Conservation (phyloP, 2,888 invertebrate genomes). For the Dasysyrphus tricinctus region DNA sequence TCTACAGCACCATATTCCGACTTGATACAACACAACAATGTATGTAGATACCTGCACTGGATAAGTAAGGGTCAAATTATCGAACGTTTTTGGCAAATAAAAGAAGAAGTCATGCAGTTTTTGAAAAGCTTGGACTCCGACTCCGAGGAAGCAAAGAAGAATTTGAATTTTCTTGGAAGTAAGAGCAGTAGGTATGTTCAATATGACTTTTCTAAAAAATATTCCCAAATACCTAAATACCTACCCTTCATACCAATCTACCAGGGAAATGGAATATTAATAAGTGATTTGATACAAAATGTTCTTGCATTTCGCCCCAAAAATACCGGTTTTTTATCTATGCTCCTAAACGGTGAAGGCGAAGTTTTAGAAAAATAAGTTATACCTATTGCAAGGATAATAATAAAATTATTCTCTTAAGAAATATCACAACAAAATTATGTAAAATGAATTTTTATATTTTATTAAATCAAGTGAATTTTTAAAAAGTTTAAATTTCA, state of each 20-base stretch:
- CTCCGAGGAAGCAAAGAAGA: slow-evolving; percentile 27
- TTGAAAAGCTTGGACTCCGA: slow-evolving; percentile 32
- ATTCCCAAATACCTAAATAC: slow-evolving; percentile 18
- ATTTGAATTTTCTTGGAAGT: slow-evolving; percentile 6
- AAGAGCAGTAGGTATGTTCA: slow-evolving; percentile 13
- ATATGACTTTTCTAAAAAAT: slow-evolving; percentile 20
- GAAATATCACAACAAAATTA: too few relatives aligned
- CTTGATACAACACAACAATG: too few relatives aligned
- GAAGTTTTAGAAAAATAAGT: too few relatives aligned
- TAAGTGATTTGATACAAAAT: slow-evolving; percentile 23
- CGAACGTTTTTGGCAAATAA: background rate
- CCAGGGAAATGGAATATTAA: slow-evolving; percentile 32
- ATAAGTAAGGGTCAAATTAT: too few relatives aligned
- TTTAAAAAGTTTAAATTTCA: too few relatives aligned
- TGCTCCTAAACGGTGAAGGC: too few relatives aligned
- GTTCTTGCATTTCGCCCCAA: slow-evolving; percentile 20
- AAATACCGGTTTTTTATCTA: too few relatives aligned
- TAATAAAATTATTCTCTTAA: too few relatives aligned
- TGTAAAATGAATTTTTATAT: too few relatives aligned
- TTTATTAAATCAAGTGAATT: too few relatives aligned
- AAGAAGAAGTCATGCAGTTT: slow-evolving; percentile 24
- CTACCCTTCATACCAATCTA: slow-evolving; percentile 19
- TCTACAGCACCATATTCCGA: background rate
- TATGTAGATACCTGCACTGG: too few relatives aligned
- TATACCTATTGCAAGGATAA: too few relatives aligned